Evolutionary conservation across 2,888 invertebrate species (phyloP), one percentile per base, ranked within the genome.

Genomic region (Chymomyza amoena): DNA sequence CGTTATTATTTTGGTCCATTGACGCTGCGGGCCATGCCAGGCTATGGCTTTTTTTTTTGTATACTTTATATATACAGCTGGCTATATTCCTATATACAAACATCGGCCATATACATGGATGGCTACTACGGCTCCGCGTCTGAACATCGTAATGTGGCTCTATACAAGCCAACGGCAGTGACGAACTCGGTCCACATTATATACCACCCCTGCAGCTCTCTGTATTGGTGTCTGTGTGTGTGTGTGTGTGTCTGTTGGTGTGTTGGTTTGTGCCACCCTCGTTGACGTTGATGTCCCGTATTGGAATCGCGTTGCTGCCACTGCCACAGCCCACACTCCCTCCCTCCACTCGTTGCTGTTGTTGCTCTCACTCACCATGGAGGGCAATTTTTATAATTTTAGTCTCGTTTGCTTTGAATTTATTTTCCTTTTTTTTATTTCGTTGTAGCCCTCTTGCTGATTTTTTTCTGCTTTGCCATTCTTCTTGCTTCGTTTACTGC

Each of bases 1-100:
- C 86, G 86, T 86, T 81, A 89, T 89, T 89, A 89, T 89, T 90
- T 90, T 89, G 90, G 90, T 90, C 90, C 90, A 90, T 90, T 90
- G 90, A 90, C 83, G 89, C 85, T 87, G 86, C 86, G 84, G 83
- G 88, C 88, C 81, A 79, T 79, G 79, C 66, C 81, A 81, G 70
- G 54, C 16, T 10, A 45, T 39, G 39, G 39, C 6, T 45, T 45
- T 45, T 45, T 45, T 45, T 45, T 45, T 45, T 13, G 3, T 10
- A 5, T 39, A 9, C 6, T 32, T 61, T 68, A 39, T 67, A 65
- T 65, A 39, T 66, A 66, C 13, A 61, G 20, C 50, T 18, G 18
- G 39, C 36, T 68, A 62, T 52, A 52, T 68, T 45, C 51, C 54
- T 60, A 70, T 57, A 65, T 51, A 64, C 61, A 66, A 54, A 62